Base-by-base conservation (phyloP, 1,140 invertebrate genomes). In the Paracyclopina nana region DNA sequence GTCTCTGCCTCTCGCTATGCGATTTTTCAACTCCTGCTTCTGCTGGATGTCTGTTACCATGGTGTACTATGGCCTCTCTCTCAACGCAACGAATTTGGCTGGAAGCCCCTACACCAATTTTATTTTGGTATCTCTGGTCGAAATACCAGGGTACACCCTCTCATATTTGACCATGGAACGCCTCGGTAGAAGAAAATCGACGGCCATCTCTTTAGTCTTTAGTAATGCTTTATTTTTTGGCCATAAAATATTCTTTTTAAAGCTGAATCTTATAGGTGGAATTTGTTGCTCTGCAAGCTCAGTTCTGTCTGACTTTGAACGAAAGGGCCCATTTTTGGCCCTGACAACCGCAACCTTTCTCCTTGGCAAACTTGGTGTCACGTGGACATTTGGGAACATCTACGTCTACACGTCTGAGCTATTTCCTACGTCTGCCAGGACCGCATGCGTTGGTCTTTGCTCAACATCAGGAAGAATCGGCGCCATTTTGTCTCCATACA, bases 371-470 rank as follows among this genome's bases (percentile, higher is more conserved):
- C 50, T 55, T 38, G 54, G 46, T 26, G 54, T 56, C 12, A 55
- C 56, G 1, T 52, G 51, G 11, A 40, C 55, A 18, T 63, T 62
- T 57, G 58, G 50, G 28, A 57, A 59, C 29, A 55, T 63, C 18
- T 62, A 62, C 51, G 53, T 63, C 16, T 67, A 63, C 55, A 65
- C 67, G 18, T 61, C 63, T 1, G 68, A 69, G 55, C 55, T 69
- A 8, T 70, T 67, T 55, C 68, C 68, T 6, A 69, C 68, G 20
- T 46, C 28, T 4, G 12, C 38, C 3, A 38, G 48, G n/a, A 50
- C 25, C 5, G 12, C 18, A 14, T n/a, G 48, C 8, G 28, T 50
- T 20, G 30, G 48, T 27, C n/a, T 38, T 4, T 38, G 29, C 34
- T 40, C 28, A 1, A 42, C 38, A 16, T 16, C 4, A 4, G 48